Conservation (phyloP, 2,888 invertebrate species). For the Pachydiplax longipennis region DNA sequence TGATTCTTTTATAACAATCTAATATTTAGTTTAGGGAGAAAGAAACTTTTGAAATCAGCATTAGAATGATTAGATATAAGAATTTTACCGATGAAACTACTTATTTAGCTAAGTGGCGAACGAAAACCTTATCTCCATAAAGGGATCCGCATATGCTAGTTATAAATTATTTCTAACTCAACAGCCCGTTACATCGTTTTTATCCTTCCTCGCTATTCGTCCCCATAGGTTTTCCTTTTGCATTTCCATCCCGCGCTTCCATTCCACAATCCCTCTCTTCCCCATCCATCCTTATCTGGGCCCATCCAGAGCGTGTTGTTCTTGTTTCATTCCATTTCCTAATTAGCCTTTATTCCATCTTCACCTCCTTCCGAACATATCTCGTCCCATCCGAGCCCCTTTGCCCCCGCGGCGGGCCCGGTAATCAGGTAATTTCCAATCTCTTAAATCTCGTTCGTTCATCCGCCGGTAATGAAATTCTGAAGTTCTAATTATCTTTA, state of each 20-base stretch:
- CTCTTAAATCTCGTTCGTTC: constrained; percentile 44
- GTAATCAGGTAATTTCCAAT: constrained; percentile 43
- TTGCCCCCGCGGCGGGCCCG: not conserved
- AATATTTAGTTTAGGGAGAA: too few relatives aligned
- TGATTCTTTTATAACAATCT: too few relatives aligned
- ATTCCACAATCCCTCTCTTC: not conserved
- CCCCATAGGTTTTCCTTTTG: not conserved
- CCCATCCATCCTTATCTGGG: not conserved
- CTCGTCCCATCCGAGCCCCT: not conserved
- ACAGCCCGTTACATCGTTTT: too few relatives aligned
- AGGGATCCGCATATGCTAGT: too few relatives aligned
- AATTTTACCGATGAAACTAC: too few relatives aligned
- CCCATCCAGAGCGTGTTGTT: not conserved
- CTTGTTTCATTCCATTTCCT: not conserved
- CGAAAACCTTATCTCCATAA: too few relatives aligned
- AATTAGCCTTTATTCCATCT: not conserved
- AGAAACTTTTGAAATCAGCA: too few relatives aligned
- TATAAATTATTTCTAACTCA: too few relatives aligned
- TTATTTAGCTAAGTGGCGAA: too few relatives aligned
- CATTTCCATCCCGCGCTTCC: too few relatives aligned
- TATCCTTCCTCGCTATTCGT: too few relatives aligned
- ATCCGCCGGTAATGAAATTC: constrained; percentile 42
- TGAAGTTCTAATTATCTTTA: constrained; percentile 39
- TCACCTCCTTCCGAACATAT: not conserved
- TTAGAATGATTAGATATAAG: too few relatives aligned